Base-by-base conservation (phyloP, 2,113 vertebrate genomes). In the Circaetus cinerascens region DNA sequence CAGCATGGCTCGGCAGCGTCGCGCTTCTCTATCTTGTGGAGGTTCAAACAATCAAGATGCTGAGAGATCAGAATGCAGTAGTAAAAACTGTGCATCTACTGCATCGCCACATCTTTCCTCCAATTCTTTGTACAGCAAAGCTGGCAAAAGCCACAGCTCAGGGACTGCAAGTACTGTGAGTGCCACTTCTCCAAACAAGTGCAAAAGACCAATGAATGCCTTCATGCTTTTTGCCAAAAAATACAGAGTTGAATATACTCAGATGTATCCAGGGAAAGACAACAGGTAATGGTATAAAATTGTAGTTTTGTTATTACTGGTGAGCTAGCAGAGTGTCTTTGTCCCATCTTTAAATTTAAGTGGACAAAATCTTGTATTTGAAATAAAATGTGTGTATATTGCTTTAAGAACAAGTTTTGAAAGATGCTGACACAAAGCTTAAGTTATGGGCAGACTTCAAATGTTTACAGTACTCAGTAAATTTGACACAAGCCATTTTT, bases 201-300 rank as follows among this genome's bases (percentile, higher is more conserved):
- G 99, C 99, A 99, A 99, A 98, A 99, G 99, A 99, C 99, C 99
- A 99, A 99, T 99, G 99, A 99, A 99, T 98, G 99, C 99, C 98
- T 99, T 99, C 98, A 99, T 99, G 99, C 99, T 99, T 94, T 99
- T 99, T 94, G 99, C 99, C 98, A 99, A 99, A 99, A 99, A 99
- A 95, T 99, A 99, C 98, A 98, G 99, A 98, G 99, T 99, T 97
- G 99, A 99, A 98, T 99, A 99, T 97, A 99, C 99, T 74, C 99
- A 99, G 98, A 99, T 99, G 99, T 99, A 99, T 98, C 99, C 99
- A 98, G 99, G 99, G 97, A 99, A 99, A 97, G 99, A 99, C 98
- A 99, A 99, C 99, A 99, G 99, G 99, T 99, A 98, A 96, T 91
- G 78, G 56, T 55, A 43, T 23, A 66, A 45, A 59, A 81, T 10